phyloP scores from a whole-genome alignment of 2,888 invertebrate genomes.

The Mesoligia furuncula region DNA sequence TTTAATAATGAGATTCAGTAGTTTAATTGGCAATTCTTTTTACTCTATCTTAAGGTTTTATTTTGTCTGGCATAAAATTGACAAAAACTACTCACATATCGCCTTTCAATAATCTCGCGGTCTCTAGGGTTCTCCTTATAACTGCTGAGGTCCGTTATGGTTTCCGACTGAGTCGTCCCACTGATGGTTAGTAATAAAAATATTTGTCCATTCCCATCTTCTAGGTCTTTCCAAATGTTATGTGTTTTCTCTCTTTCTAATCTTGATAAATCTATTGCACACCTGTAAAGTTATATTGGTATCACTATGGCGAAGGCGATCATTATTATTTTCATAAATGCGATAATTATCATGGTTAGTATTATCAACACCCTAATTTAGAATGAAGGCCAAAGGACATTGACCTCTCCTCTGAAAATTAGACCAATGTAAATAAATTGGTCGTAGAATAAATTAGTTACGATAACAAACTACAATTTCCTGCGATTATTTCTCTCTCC shows the following conservation, averaged over 20 bases:
- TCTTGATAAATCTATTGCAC: constrained; percentile 95
- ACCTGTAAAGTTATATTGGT: constrained; percentile 89
- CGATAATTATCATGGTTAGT: background rate
- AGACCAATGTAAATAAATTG: constrained; percentile 28
- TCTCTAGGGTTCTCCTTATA: constrained; percentile 95
- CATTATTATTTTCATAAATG: background rate
- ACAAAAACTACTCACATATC: constrained; percentile 92
- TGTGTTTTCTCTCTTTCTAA: constrained; percentile 98
- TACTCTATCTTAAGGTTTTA: background rate
- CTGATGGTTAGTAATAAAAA: constrained; percentile 98
- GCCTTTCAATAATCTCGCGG: constrained; percentile 90
- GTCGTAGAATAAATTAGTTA: constrained; percentile 34
- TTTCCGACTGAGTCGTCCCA: constrained; percentile 97
- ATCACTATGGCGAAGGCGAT: background rate
- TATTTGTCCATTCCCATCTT: constrained; percentile 97
- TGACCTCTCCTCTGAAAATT: constrained; percentile 8
- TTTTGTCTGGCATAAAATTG: background rate
- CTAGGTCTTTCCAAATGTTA: constrained; percentile 96
- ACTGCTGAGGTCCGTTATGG: constrained; percentile 96
- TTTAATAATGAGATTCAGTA: too few species aligned
- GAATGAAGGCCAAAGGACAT: background rate
- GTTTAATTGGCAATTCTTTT: background rate
- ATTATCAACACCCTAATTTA: background rate
- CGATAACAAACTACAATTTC: constrained; percentile 14
- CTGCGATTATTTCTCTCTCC: background rate